Base-by-base conservation (phyloP, 2,888 invertebrate genomes). In the Cheilosia vernalis region DNA sequence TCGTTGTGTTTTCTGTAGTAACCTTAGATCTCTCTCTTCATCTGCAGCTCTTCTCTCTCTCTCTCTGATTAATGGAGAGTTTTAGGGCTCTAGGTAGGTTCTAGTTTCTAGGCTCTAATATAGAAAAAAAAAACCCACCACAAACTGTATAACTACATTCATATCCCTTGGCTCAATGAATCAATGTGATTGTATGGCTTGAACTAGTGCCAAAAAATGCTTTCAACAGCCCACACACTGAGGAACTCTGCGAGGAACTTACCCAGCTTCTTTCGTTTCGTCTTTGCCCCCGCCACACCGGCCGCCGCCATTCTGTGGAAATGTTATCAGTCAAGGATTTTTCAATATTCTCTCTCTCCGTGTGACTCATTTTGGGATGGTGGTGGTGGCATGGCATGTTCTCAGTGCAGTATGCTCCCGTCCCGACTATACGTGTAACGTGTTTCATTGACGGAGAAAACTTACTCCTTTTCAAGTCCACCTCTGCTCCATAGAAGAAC, bases 271-370 rank as follows among this genome's bases (percentile, higher is more conserved):
- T 64, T 69, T 33, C 37, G 47, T 40, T 40, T n/a, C 42, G 24
- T 55, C 55, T n/a, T 24, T n/a, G 27, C 27, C 19, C 51, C 5
- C 37, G 37, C 30, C n/a, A n/a, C n/a, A n/a, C n/a, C 6, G 27
- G 58, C 5, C 37, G 37, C 9, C 19, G 58, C 5, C 37, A 27
- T 51, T 4, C n/a, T 80, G 55, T 55, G 60, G 30, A 85, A 85
- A 85, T 85, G 85, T 76, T 85, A 85, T 85, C 85, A 85, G 85
- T 85, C 85, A 85, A 85, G 85, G 85, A 85, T 80, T 80, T 84
- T 80, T 64, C 70, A 80, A 60, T 30, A 30, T 76, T 76, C 67
- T 60, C 74, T 64, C 53, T 15, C 51, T 21, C 17, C 24, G 73
- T 44, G 76, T 80, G 85, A 80, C 61, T 80, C 80, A 80, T 80